Evolutionary conservation across 2,797 vertebrate genomes (phyloP).

Genomic region (Periparus ater): DNA sequence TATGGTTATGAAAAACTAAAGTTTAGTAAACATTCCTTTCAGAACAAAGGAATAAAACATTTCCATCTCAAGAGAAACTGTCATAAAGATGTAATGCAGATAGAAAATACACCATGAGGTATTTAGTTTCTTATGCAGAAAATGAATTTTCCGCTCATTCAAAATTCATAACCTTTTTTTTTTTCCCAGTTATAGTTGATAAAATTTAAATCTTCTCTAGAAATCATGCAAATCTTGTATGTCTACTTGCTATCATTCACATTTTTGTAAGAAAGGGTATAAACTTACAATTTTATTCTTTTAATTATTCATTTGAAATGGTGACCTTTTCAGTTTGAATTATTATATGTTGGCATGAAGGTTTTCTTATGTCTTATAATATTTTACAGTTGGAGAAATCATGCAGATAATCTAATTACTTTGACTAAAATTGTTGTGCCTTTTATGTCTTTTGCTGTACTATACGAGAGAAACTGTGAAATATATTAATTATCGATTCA

Average conservation of each 20-base stretch:
- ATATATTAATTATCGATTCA: slow-evolving; percentile 26
- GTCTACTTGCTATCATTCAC: slow-evolving; percentile 35
- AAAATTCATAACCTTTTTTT: slow-evolving; percentile 20
- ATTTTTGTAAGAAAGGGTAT: slow-evolving; percentile 33
- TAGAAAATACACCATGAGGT: not conserved
- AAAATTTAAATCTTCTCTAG: slow-evolving; percentile 50
- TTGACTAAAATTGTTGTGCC: slow-evolving; percentile 57
- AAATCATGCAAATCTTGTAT: slow-evolving; percentile 41
- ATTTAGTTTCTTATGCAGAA: not conserved
- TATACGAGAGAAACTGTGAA: slow-evolving; percentile 48
- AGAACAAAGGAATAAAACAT: not conserved
- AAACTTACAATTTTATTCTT: slow-evolving; percentile 30
- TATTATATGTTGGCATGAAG: slow-evolving; percentile 49
- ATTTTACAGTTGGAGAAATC: slow-evolving; percentile 67
- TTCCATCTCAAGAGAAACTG: not conserved
- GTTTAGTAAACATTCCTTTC: not conserved
- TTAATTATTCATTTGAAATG: slow-evolving; percentile 58
- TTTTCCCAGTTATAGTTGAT: slow-evolving; percentile 24
- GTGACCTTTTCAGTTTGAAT: slow-evolving; percentile 59
- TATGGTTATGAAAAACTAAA: not conserved
- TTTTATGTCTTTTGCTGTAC: slow-evolving; percentile 64
- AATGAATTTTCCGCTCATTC: slow-evolving; percentile 4
- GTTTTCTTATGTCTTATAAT: slow-evolving; percentile 55
- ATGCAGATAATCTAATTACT: slow-evolving; percentile 67
- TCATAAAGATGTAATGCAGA: not conserved